Evolutionary conservation across 2,888 invertebrate species (phyloP).

Genomic region (Anoplius nigerrimus): DNA sequence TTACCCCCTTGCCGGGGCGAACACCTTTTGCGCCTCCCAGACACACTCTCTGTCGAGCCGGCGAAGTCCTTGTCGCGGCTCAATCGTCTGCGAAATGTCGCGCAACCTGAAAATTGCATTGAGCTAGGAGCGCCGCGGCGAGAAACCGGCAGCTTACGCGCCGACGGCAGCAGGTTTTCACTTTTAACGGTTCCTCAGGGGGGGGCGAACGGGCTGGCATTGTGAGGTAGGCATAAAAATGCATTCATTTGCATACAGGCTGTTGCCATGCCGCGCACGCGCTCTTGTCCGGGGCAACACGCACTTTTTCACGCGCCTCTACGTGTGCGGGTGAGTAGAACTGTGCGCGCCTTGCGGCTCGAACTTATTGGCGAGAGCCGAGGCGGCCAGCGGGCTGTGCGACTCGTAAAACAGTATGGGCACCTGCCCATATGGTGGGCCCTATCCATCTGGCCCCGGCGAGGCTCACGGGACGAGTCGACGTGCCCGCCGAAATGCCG

Average conservation of each 20-base stretch:
- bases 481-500: slow-evolving; percentile 16
- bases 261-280: slow-evolving; percentile 62
- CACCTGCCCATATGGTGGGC: slow-evolving; percentile 72
- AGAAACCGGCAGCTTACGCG: slow-evolving; percentile 8
- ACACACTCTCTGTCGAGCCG: slow-evolving; percentile 1
- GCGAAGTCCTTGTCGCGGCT: slow-evolving; percentile 2
- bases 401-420: slow-evolving; percentile 49
- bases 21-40: neutral
- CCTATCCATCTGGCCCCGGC: slow-evolving; percentile 64
- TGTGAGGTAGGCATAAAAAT: slow-evolving; percentile 68
- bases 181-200: slow-evolving; percentile 71
- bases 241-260: slow-evolving; percentile 72
- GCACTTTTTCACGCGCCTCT: slow-evolving; percentile 24
- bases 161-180: slow-evolving; percentile 68
- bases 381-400: slow-evolving; percentile 3
- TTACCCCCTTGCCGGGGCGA: too few species aligned
- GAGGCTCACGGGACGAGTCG: neutral
- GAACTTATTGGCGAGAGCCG: slow-evolving; percentile 1
- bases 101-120: slow-evolving; percentile 53
- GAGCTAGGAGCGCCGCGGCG: slow-evolving; percentile 18
- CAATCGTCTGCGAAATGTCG: slow-evolving; percentile 40
- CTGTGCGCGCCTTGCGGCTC: slow-evolving; percentile 9
- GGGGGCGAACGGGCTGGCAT: slow-evolving; percentile 57
- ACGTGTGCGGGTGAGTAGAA: slow-evolving; percentile 21
- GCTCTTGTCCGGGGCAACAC: slow-evolving; percentile 32